phyloP scores from a whole-genome alignment of 2,888 invertebrate genomes.

The Eilema sororculum region DNA sequence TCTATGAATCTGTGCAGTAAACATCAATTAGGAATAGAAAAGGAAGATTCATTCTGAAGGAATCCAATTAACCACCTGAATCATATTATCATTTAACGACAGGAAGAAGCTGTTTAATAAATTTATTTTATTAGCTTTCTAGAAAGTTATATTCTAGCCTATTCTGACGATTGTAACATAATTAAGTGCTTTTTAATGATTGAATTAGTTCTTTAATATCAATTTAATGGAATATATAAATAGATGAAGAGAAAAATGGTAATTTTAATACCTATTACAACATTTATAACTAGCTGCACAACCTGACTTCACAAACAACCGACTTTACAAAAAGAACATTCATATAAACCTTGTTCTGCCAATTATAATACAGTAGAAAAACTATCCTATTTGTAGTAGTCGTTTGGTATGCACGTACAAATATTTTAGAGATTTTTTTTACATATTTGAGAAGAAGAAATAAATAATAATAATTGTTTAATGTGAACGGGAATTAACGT shows the following conservation, averaged over 20 bases:
- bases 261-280: too few species aligned
- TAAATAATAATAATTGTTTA: too few species aligned
- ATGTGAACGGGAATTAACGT: too few species aligned
- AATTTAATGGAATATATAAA: not conserved
- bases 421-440: too few species aligned
- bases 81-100: constrained; percentile 1
- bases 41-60: not conserved
- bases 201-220: not conserved
- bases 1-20: not conserved
- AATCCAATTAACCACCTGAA: not conserved
- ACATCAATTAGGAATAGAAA: not conserved
- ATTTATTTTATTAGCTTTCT: constrained; percentile 16
- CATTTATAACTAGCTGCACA: too few species aligned
- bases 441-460: too few species aligned
- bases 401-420: too few species aligned
- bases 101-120: not conserved
- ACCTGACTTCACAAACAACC: too few species aligned
- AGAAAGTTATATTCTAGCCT: constrained; percentile 5
- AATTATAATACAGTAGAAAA: too few species aligned
- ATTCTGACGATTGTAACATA: not conserved
- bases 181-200: not conserved
- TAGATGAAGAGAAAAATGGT: not conserved
- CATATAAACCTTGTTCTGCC: too few species aligned
- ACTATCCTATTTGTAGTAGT: too few species aligned
- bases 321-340: too few species aligned